Conservation (phyloP, 2,888 invertebrate genomes). For the Apamea sordens region DNA sequence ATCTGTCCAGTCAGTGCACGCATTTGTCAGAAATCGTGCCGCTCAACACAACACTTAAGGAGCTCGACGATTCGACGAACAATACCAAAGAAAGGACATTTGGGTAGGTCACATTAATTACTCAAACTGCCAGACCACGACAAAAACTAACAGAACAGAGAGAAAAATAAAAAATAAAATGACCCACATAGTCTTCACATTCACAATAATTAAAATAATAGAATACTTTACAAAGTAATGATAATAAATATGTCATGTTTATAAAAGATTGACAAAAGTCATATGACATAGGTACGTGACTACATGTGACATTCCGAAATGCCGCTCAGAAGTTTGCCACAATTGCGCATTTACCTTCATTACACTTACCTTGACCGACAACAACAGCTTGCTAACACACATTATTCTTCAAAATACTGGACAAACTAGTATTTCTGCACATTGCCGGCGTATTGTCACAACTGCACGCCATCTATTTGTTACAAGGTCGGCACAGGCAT, state of each 20-base stretch:
- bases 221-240: too few relatives aligned
- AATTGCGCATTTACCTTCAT: not conserved
- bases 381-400: not conserved
- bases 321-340: not conserved
- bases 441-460: constrained; percentile 50
- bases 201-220: too few relatives aligned
- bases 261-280: not conserved
- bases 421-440: constrained; percentile 58
- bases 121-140: too few relatives aligned
- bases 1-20: too few relatives aligned
- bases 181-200: too few relatives aligned
- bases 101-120: too few relatives aligned
- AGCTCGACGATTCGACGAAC: too few relatives aligned
- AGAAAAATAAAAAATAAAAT: too few relatives aligned
- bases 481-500: constrained; percentile 62
- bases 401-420: constrained; percentile 16
- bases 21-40: too few relatives aligned
- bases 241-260: not conserved
- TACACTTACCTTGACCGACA: constrained; percentile 39
- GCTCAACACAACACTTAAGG: too few relatives aligned
- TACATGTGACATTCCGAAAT: not conserved
- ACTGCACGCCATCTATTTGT: constrained; percentile 65
- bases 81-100: too few relatives aligned
- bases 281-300: not conserved
- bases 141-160: too few relatives aligned